Evolutionary conservation across 2,797 vertebrate species (phyloP).

Genomic region (Sebastiscus albofasciatus): DNA sequence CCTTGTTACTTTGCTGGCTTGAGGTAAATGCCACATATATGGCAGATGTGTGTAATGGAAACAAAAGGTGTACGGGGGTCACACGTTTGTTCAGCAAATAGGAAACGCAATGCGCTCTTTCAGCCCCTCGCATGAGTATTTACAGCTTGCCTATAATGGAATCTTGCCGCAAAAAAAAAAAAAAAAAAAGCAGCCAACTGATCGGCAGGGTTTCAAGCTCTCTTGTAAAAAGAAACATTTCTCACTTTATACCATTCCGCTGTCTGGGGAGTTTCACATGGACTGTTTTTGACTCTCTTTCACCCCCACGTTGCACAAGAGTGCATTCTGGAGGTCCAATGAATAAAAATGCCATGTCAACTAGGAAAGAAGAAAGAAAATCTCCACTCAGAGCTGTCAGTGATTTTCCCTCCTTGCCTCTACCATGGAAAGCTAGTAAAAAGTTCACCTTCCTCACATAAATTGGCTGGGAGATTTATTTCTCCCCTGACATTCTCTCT

Average conservation of each 20-base stretch:
- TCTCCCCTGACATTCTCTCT: conserved; percentile 79
- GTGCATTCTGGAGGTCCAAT: conserved; percentile 70
- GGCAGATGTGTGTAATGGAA: conserved; percentile 14
- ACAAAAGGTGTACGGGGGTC: background rate
- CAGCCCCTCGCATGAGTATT: conserved; percentile 41
- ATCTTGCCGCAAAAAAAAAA: conserved; percentile 11
- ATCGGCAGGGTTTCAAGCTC: conserved; percentile 23
- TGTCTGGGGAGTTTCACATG: conserved; percentile 66
- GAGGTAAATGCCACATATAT: conserved; percentile 46
- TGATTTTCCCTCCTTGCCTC: conserved; percentile 66
- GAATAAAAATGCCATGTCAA: conserved; percentile 84
- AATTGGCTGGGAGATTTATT: conserved; percentile 84
- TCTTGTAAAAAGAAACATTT: conserved; percentile 34
- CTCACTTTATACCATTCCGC: conserved; percentile 43
- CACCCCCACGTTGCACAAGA: conserved; percentile 68
- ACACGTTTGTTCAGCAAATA: conserved; percentile 61
- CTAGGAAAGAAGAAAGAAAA: conserved; percentile 69
- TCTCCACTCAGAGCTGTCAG: conserved; percentile 76
- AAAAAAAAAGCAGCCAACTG: conserved; percentile 6
- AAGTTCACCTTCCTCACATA: conserved; percentile 81
- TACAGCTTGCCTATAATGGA: conserved; percentile 58
- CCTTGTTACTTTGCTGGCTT: conserved; percentile 9
- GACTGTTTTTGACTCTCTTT: conserved; percentile 70
- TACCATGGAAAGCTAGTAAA: conserved; percentile 68
- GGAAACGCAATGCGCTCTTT: conserved; percentile 38